A percentile compares a stretch with the other conserved stretches of the same genome.
phyloP scores from a whole-genome alignment of 2,113 vertebrate species.

The Ariopsis seemanni region DNA sequence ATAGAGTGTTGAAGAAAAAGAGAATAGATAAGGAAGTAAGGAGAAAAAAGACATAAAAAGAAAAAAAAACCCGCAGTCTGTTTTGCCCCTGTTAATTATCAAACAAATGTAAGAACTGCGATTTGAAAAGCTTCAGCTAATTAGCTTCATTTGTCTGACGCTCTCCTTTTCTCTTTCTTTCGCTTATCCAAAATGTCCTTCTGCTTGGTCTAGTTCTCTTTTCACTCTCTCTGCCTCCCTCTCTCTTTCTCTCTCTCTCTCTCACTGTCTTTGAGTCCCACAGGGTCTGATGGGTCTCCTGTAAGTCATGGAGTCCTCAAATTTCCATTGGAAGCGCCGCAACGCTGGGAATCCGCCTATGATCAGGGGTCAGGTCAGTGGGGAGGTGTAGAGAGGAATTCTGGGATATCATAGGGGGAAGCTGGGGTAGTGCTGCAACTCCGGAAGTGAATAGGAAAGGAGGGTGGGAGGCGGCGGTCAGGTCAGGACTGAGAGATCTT shows the following conservation, averaged over 20 bases:
- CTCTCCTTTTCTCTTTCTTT: constrained; percentile 61
- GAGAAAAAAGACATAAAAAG: constrained; percentile 64
- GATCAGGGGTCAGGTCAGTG: constrained; percentile 75
- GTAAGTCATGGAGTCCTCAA: constrained; percentile 87
- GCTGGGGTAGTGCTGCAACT: constrained; percentile 62
- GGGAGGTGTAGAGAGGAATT: constrained; percentile 73
- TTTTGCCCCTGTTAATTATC: constrained; percentile 83
- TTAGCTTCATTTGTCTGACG: constrained; percentile 84
- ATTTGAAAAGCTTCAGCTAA: constrained; percentile 84
- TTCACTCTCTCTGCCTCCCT: constrained; percentile 58
- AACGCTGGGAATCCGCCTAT: constrained; percentile 78
- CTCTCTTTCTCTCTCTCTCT: constrained; percentile 61
- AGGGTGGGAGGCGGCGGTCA: constrained; percentile 51
- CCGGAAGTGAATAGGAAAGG: constrained; percentile 15
- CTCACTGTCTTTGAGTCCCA: constrained; percentile 64
- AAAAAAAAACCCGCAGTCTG: constrained; percentile 69
- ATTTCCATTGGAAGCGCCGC: constrained; percentile 84
- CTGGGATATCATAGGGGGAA: constrained; percentile 78
- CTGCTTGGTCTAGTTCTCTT: constrained; percentile 69
- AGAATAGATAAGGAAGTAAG: constrained; percentile 77
- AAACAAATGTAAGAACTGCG: constrained; percentile 88
- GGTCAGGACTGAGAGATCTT: constrained; percentile 78
- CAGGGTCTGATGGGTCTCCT: constrained; percentile 79
- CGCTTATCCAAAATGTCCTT: constrained; percentile 74
- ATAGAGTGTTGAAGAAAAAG: constrained; percentile 89